Base-by-base conservation (phyloP, 2,888 invertebrate genomes). In the Epiblema foenella region DNA sequence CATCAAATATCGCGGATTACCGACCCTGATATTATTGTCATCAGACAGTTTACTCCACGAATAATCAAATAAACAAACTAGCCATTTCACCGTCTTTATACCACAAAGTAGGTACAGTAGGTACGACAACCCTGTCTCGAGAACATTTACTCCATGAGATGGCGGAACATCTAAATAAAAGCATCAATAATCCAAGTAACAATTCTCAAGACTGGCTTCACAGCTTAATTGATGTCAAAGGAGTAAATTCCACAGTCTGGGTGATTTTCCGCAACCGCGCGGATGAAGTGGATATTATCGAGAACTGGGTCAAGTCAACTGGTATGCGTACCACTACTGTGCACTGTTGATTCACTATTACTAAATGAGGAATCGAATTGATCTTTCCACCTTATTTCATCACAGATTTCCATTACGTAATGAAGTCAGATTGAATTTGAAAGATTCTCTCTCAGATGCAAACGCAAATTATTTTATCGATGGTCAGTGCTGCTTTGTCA, bases 311-410 rank as follows among this genome's bases (percentile, higher is more conserved):
- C 67, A 67, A 49, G 24, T 3, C 20, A n/a, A n/a, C n/a, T 42
- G 42, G 18, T 46, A 15, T 33, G 46, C 33, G 8, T 15, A 18
- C 37, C 51, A 24, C 3, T 2, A 42, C 42, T 17, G 20, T 24
- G n/a, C 24, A 58, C n/a, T n/a, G n/a, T n/a, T 37, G 58, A 67
- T 59, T 1, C 51, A 58, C 57, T 66, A n/a, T n/a, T n/a, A n/a
- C n/a, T 57, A 33, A 51, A 58, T 58, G 29, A 58, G 58, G 67
- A 58, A 67, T 67, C 58, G 58, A 37, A 37, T 58, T 67, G 58
- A 67, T 65, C 39, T n/a, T n/a, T 65, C 42, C 51, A 51, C 33
- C 49, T 10, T n/a, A 57, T 59, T 66, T 15, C 33, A 37, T 33
- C 33, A 46, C 33, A 59, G 24, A 51, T 51, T 59, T 59, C 17